Conservation (phyloP, 2,113 vertebrate species). For the Peromyscus maniculatus region DNA sequence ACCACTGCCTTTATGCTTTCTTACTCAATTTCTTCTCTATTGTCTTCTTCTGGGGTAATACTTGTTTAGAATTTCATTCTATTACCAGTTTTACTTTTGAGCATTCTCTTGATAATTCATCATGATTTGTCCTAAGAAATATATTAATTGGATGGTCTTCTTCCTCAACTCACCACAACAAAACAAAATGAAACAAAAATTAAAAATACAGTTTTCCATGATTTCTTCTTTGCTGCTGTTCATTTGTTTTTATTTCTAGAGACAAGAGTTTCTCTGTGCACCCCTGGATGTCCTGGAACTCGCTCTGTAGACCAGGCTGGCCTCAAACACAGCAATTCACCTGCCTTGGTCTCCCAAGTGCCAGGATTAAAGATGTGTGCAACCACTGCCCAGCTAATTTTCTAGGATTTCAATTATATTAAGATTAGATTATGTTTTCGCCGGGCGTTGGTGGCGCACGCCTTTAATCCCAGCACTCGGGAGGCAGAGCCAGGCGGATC, state of each 20-base stretch:
- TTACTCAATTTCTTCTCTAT: not conserved
- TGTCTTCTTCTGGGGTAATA: not conserved
- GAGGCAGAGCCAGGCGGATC: too few relatives aligned
- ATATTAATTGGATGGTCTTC: not conserved
- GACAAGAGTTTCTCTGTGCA: not conserved
- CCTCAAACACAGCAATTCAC: not conserved
- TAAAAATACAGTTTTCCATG: not conserved
- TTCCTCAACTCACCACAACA: not conserved
- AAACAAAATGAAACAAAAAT: not conserved
- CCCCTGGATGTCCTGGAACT: not conserved
- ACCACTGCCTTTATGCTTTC: not conserved
- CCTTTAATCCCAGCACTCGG: too few relatives aligned
- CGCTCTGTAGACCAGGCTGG: not conserved
- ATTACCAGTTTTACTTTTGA: conserved; percentile 3
- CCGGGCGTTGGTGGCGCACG: too few relatives aligned
- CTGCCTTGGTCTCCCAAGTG: not conserved
- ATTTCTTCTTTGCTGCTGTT: not conserved
- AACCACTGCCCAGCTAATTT: not conserved
- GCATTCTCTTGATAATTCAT: conserved; percentile 51
- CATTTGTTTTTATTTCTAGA: not conserved
- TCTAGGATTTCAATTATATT: not conserved
- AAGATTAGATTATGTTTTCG: conserved; percentile 1
- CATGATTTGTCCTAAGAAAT: not conserved
- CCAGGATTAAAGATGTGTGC: not conserved
- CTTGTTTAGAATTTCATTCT: not conserved